A percentile compares a stretch with the other conserved stretches of the same genome.
phyloP scores from a whole-genome alignment of 2,113 vertebrate species.

The Urocynchramus pylzowi region DNA sequence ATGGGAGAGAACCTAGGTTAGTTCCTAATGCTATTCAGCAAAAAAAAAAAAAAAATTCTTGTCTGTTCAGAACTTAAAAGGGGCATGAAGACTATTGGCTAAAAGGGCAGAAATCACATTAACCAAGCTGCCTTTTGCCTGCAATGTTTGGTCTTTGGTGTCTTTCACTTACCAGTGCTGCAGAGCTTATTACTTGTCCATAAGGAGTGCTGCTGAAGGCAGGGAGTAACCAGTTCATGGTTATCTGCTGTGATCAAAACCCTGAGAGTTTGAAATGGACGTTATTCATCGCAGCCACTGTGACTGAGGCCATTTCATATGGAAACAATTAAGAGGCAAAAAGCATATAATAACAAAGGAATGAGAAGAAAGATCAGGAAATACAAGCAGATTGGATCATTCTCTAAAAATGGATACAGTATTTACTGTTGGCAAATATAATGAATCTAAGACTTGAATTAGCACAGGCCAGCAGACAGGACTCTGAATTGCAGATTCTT shows the following conservation, averaged over 20 bases:
- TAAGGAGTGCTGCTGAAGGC: neutral
- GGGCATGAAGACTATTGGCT: neutral
- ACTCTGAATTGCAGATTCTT: neutral
- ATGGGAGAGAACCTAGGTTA: neutral
- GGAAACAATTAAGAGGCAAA: slow-evolving; percentile 28
- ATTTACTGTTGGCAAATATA: neutral
- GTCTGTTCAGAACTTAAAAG: neutral
- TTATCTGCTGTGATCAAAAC: slow-evolving; percentile 19
- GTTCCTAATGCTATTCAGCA: neutral
- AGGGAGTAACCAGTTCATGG: neutral
- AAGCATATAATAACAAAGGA: slow-evolving; percentile 60
- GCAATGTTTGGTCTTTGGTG: neutral
- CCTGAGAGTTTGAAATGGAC: slow-evolving; percentile 1
- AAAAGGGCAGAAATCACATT: neutral
- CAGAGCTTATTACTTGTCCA: neutral
- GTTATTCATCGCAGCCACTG: neutral
- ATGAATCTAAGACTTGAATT: slow-evolving; percentile 10
- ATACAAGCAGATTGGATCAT: slow-evolving; percentile 15
- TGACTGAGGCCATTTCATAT: slow-evolving; percentile 28
- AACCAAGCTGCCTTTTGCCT: neutral
- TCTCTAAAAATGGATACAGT: slow-evolving; percentile 39
- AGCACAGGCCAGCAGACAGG: neutral
- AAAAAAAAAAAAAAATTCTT: neutral
- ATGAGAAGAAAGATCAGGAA: slow-evolving; percentile 61
- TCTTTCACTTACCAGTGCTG: neutral